These are phyloP conservation scores for Phortica variegata DNA, from an alignment of 1,140 invertebrate species.

Conservation along the genomic window DNA sequence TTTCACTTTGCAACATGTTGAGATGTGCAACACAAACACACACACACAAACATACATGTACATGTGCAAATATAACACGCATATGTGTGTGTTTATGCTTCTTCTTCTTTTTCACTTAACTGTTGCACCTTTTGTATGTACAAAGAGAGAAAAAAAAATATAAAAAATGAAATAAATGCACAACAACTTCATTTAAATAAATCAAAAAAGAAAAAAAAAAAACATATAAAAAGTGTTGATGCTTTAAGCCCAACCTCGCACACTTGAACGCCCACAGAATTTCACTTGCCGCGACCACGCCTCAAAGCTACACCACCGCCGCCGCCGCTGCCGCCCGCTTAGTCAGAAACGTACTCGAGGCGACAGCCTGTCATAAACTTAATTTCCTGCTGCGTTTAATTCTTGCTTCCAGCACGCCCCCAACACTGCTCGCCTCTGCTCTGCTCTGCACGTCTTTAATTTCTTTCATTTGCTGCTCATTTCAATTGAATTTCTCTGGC, in stretches of 20 bases:
- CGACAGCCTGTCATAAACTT: constrained; percentile 33
- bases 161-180: too few species aligned
- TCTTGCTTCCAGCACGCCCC: too few species aligned
- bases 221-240: too few species aligned
- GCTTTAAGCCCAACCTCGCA: too few species aligned
- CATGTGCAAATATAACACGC: too few species aligned
- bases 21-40: too few species aligned
- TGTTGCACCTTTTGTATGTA: neutral
- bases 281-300: neutral
- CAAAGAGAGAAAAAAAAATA: constrained; percentile 17
- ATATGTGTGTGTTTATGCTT: too few species aligned
- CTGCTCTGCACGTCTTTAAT: constrained; percentile 35
- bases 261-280: neutral
- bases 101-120: too few species aligned
- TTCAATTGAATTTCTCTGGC: constrained; percentile 48
- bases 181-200: too few species aligned
- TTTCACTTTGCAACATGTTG: too few species aligned
- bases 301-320: neutral
- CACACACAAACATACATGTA: too few species aligned
- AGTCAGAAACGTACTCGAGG: constrained; percentile 17
- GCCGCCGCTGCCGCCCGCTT: constrained; percentile 10
- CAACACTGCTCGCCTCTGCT: constrained; percentile 8
- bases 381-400: constrained; percentile 44
- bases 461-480: constrained; percentile 26
- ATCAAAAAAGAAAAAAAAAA: too few species aligned